Conservation (phyloP, 2,888 invertebrate genomes). For the Agrotis segetum region DNA sequence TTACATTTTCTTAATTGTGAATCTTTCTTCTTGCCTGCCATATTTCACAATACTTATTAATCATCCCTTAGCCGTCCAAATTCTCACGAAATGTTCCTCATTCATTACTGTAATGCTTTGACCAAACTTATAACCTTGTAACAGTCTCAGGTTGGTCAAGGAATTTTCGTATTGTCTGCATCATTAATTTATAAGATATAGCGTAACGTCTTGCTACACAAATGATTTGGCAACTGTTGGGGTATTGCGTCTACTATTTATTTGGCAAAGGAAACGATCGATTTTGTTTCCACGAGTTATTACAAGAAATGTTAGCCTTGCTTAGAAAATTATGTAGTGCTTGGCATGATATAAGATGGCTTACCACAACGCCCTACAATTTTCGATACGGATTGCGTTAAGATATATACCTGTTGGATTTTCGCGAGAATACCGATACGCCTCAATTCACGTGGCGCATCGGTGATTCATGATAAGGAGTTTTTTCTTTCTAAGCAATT, state of each 20-base stretch:
- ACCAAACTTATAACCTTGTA: background rate
- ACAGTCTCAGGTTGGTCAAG: background rate
- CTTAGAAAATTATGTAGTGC: background rate
- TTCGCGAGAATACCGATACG: background rate
- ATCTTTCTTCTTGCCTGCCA: background rate
- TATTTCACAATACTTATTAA: background rate
- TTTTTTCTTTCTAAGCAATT: too few species aligned
- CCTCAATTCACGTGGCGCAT: too few species aligned
- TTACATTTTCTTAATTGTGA: too few species aligned
- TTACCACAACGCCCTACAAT: background rate
- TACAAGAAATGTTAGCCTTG: background rate
- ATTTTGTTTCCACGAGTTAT: background rate
- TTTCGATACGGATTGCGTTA: background rate
- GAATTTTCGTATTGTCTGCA: background rate
- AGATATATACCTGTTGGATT: background rate
- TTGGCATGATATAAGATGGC: background rate
- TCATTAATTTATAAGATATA: background rate
- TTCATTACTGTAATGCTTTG: background rate
- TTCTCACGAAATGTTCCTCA: background rate
- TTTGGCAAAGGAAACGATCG: background rate
- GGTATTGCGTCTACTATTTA: background rate
- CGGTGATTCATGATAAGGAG: too few species aligned
- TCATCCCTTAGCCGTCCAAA: background rate
- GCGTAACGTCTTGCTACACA: background rate
- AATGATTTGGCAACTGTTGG: constrained; percentile 27